Evolutionary conservation across 2,113 vertebrate genomes (phyloP), one percentile per base, ranked within the genome.

Genomic region (Pogonocichla stellata): DNA sequence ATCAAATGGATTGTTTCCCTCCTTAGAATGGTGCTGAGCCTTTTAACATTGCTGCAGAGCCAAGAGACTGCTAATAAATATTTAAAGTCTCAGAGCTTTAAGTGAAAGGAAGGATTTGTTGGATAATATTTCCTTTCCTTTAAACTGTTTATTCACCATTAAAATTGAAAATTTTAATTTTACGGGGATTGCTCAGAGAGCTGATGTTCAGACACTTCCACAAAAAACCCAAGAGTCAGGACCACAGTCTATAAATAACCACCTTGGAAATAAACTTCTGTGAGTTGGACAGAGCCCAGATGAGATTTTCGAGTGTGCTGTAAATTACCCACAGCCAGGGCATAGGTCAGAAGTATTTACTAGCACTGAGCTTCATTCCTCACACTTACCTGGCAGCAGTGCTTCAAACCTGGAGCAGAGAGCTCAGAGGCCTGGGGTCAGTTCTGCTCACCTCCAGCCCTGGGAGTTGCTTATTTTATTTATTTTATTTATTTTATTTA

Each of bases 101-200:
- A 91, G 75, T 54, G 90, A 95, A 95, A 94, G 72, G 79, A 83
- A 83, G 80, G 83, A 89, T 97, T 93, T 92, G 72, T 51, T 86
- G 83, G 90, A 58, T 90, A 94, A 94, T 88, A 73, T 80, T 84
- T 87, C 90, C 62, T 73, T 90, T 95, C 86, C 65, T 34, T 57
- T 80, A 95, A 96, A 83, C 70, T 88, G 73, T 95, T 94, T 97
- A 86, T 85, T 94, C 79, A 72, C 92, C 69, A 64, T 51, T 88
- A 83, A 88, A 83, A 88, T 10, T 90, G 95, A 92, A 95, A 87
- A 79, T 29, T 93, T 90, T 57, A 83, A 90, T 94, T 80, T 71
- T 92, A 95, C 93, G 80, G 66, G 87, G 88, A 92, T 79, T 80
- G 34, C 61, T 86, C 61, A 38, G 51, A 88, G 24, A 95, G 62